Base-by-base conservation (phyloP, 2,113 vertebrate species). In the Mormyrus lacerda region DNA sequence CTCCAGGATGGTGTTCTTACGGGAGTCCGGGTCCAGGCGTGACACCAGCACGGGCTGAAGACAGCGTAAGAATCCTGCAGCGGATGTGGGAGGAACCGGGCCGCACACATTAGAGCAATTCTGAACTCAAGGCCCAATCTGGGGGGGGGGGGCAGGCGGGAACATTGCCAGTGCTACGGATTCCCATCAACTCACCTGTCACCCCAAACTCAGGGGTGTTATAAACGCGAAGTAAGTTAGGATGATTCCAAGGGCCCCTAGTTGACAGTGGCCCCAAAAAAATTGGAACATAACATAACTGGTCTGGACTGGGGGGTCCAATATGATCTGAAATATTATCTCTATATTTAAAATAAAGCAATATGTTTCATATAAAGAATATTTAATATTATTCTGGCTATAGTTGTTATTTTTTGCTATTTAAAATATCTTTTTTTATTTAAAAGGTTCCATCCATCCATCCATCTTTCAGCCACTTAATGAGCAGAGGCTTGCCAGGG, bases 41-140 rank as follows among this genome's bases (percentile, higher is more conserved):
- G 97, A 99, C 3, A 99, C 98, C 89, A 97, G 53, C 4, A 99
- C 96, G 42, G 98, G 98, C 91, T 99, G 98, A 58, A 98, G 89
- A 82, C 97, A 96, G 3, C 93, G 95, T 65, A 98, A 90, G 91
- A 92, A 96, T 89, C 94, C 96, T 96, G 88, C 6, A 90, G 39
- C 21, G 21, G 35, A 53, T 13, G 31, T 31, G 31, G 31, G 83
- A 1, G 3, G 27, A 48, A 73, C 1, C 35, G 4, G 85, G 17
- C 44, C 35, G 82, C 39, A n/a, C 1, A n/a, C 21, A 11, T 27
- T 10, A 51, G 13, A n/a, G 21, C 39, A 24, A n/a, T 10, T 27
- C 44, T 48, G n/a, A 21, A 48, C 9, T 19, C 15, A 47, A 48
- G 31, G 0, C 13, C 31, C 69, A 5, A 1, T 39, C 27, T 11